Evolutionary conservation across 2,888 invertebrate genomes (phyloP).

Genomic region (Iselma pallidipennis): DNA sequence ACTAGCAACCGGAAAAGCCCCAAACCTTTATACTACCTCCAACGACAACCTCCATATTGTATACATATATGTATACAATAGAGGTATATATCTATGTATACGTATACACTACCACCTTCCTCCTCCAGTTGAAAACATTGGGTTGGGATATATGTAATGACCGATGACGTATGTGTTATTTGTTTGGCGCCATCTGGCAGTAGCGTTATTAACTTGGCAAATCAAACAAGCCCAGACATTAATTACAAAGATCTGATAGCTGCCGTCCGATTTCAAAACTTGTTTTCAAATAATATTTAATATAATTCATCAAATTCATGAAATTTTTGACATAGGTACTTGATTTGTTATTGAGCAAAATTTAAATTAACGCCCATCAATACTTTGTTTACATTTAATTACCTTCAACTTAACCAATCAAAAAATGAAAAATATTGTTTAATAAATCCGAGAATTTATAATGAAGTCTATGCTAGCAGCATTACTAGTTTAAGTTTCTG

Average conservation of each 20-base stretch:
- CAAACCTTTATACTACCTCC: constrained; percentile 5
- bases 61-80: neutral
- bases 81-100: neutral
- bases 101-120: constrained; percentile 18
- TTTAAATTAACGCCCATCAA: too few relatives aligned
- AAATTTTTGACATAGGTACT: neutral
- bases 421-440: too few relatives aligned
- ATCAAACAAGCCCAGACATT: constrained; percentile 59
- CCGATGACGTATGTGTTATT: constrained; percentile 58
- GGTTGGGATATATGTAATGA: constrained; percentile 50
- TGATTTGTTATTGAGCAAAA: too few relatives aligned
- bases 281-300: constrained; percentile 36
- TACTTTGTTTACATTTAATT: too few relatives aligned
- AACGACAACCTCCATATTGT: neutral
- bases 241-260: constrained; percentile 54
- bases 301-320: neutral
- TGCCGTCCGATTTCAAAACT: constrained; percentile 42
- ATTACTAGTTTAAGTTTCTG: too few relatives aligned
- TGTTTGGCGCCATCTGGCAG: constrained; percentile 59
- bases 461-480: too few relatives aligned
- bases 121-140: constrained; percentile 19
- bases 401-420: too few relatives aligned
- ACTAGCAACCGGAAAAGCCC: constrained; percentile 32
- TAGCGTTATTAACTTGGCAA: constrained; percentile 60
- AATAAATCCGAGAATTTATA: too few relatives aligned